A percentile compares a stretch with the other conserved stretches of the same genome.
Evolutionary conservation across 2,113 vertebrate species (phyloP).

Genomic region (Mus pahari): DNA sequence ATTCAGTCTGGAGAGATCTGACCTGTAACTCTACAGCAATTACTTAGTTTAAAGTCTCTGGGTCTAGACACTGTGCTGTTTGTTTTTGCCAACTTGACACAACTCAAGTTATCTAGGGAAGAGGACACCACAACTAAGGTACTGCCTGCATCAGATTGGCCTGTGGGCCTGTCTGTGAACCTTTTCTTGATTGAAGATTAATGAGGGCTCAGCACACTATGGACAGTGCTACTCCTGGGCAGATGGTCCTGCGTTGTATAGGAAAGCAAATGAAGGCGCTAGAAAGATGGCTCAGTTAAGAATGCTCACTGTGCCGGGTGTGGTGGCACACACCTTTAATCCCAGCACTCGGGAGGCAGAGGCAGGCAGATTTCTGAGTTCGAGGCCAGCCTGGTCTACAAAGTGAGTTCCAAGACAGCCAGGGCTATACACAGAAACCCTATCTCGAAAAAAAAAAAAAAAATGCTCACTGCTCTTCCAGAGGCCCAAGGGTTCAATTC

Average conservation of each 20-base stretch:
- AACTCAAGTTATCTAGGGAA: not conserved
- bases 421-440: too few relatives aligned
- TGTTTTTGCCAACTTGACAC: not conserved
- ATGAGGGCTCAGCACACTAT: not conserved
- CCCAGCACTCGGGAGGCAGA: too few relatives aligned
- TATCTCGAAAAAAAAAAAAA: too few relatives aligned
- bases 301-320: not conserved
- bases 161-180: not conserved
- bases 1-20: not conserved
- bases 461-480: not conserved
- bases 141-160: not conserved
- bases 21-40: not conserved
- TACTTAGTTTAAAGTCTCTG: conserved; percentile 17
- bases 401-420: too few relatives aligned
- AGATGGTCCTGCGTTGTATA: not conserved
- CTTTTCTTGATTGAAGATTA: not conserved
- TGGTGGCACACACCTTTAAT: too few relatives aligned
- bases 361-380: too few relatives aligned
- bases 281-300: not conserved
- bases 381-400: too few relatives aligned
- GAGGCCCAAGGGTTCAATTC: not conserved
- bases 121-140: not conserved
- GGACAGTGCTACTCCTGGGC: not conserved
- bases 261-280: not conserved
- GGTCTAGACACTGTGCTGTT: not conserved